Evolutionary conservation across 2,888 invertebrate genomes (phyloP).

Genomic region (Encarsia formosa): DNA sequence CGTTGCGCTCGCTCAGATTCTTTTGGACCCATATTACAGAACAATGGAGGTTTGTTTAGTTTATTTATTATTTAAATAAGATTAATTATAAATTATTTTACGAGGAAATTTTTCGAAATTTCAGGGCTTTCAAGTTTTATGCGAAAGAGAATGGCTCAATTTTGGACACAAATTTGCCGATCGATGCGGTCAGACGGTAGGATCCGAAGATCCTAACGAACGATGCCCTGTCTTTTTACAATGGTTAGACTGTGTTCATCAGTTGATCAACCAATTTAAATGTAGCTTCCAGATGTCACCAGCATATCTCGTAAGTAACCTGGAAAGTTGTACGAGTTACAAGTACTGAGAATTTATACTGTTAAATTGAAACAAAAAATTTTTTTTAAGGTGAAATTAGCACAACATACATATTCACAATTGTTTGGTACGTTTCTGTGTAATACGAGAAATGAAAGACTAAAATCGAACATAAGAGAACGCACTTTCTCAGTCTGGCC

Average conservation of each 20-base stretch:
- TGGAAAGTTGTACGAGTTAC: not conserved
- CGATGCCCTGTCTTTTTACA: conserved; percentile 96
- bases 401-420: conserved; percentile 92
- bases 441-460: conserved; percentile 75
- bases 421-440: conserved; percentile 96
- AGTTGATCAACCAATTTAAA: conserved; percentile 82
- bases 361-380: too few species aligned
- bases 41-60: conserved; percentile 70
- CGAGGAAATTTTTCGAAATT: not conserved
- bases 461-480: conserved; percentile 61
- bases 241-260: conserved; percentile 96
- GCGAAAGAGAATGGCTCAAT: conserved; percentile 95
- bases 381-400: conserved; percentile 77
- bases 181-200: conserved; percentile 80
- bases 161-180: conserved; percentile 99
- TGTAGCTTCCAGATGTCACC: conserved; percentile 94
- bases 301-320: conserved; percentile 74
- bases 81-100: too few species aligned
- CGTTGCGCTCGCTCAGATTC: conserved; percentile 84
- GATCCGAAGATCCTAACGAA: conserved; percentile 87
- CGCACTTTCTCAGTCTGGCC: conserved; percentile 84
- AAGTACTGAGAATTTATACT: too few species aligned
- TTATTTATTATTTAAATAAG: too few species aligned
- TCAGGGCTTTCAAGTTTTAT: conserved; percentile 87
- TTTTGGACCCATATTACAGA: conserved; percentile 91